A percentile compares a stretch with the other conserved stretches of the same genome.
Conservation (phyloP, 1,140 invertebrate genomes). For the Bombyx mori region DNA sequence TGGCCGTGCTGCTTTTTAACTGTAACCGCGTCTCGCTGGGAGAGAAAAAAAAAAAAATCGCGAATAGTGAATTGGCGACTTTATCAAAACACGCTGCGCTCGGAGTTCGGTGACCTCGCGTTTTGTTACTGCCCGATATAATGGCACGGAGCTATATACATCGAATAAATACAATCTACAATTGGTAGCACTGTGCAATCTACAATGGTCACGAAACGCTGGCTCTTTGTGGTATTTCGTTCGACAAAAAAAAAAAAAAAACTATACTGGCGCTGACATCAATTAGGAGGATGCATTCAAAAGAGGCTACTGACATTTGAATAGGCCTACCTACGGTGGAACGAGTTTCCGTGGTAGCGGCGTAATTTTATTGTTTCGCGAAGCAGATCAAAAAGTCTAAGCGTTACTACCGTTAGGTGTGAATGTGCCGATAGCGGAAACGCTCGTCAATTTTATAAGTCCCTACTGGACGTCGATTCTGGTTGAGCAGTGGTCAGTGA, state of each 20-base stretch:
- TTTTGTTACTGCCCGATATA: conserved; percentile 23
- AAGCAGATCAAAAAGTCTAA: conserved; percentile 48
- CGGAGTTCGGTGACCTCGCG: conserved; percentile 25
- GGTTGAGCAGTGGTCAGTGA: neutral
- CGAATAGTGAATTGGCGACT: conserved; percentile 53
- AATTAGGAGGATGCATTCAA: conserved; percentile 10
- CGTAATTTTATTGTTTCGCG: conserved; percentile 54
- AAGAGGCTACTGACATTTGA: conserved; percentile 35
- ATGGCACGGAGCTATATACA: conserved; percentile 12
- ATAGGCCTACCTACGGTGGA: conserved; percentile 28
- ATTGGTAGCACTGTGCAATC: conserved; percentile 5
- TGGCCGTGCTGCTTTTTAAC: conserved; percentile 48
- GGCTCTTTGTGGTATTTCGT: neutral
- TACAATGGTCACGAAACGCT: neutral
- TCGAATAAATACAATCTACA: conserved; percentile 10
- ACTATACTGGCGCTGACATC: neutral
- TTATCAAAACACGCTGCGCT: conserved; percentile 48
- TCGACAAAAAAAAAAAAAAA: neutral
- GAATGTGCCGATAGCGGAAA: conserved; percentile 50
- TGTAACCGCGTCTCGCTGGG: conserved; percentile 42
- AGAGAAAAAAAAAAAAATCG: conserved; percentile 49
- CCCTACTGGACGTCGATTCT: conserved; percentile 8
- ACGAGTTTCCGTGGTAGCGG: conserved; percentile 30
- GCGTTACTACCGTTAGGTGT: conserved; percentile 45
- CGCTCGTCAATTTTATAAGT: conserved; percentile 26